phyloP scores from a whole-genome alignment of 2,113 vertebrate species.

The Collichthys lucidus region DNA sequence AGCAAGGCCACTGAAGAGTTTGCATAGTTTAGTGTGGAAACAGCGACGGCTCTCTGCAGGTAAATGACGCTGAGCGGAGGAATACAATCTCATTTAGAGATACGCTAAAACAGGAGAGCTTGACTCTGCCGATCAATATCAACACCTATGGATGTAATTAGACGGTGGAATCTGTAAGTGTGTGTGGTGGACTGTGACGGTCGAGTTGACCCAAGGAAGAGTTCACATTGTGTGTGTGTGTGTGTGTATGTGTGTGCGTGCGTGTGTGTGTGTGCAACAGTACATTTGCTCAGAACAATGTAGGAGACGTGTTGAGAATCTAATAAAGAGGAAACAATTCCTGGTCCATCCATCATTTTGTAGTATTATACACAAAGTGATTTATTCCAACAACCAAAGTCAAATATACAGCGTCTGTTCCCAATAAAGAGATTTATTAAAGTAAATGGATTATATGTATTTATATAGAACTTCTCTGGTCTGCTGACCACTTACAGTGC shows the following conservation, averaged over 20 bases:
- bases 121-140: slow-evolving; percentile 30
- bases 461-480: too few species aligned
- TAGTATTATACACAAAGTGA: background rate
- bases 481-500: too few species aligned
- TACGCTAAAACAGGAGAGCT: background rate
- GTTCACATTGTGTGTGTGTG: background rate
- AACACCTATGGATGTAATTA: slow-evolving; percentile 28
- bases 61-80: slow-evolving; percentile 4
- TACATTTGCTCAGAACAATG: too few species aligned
- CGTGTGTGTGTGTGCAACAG: background rate
- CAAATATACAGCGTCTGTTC: background rate
- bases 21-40: background rate
- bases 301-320: background rate
- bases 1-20: background rate
- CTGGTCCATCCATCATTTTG: background rate
- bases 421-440: too few species aligned
- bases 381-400: too few species aligned
- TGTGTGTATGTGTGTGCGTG: background rate
- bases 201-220: too few species aligned
- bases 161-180: background rate
- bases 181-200: background rate
- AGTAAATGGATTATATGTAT: too few species aligned
- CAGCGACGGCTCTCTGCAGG: background rate
- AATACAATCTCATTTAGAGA: slow-evolving; percentile 36
- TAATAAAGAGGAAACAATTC: background rate